phyloP scores from a whole-genome alignment of 2,888 invertebrate species.

The Antheraea yamamai region DNA sequence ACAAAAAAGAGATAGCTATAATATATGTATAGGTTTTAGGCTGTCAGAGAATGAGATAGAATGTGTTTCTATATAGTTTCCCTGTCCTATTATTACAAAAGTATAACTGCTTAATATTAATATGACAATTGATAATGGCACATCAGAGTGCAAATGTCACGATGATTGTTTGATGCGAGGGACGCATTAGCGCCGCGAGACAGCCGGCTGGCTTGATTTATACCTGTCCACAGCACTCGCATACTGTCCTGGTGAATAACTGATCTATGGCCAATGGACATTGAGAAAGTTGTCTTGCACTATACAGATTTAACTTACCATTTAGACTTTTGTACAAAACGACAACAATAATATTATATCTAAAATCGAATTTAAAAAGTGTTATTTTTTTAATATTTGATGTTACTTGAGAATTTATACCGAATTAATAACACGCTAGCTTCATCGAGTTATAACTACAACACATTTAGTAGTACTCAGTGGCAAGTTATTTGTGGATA shows the following conservation, averaged over 20 bases:
- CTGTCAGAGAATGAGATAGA: too few species aligned
- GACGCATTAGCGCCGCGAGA: slow-evolving; percentile 5
- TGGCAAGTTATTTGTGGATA: too few species aligned
- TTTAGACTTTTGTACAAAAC: not conserved
- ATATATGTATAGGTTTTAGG: too few species aligned
- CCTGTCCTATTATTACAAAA: not conserved
- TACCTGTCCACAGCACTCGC: slow-evolving; percentile 7
- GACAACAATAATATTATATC: not conserved
- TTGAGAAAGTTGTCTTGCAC: not conserved
- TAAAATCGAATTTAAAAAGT: not conserved
- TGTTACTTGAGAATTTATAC: too few species aligned
- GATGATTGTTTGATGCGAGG: slow-evolving; percentile 6
- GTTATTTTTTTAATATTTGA: not conserved
- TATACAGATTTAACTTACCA: not conserved
- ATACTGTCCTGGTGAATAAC: not conserved
- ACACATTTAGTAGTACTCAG: too few species aligned
- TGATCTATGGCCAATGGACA: slow-evolving; percentile 5
- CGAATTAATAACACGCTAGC: too few species aligned
- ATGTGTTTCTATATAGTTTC: too few species aligned
- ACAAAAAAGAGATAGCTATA: too few species aligned
- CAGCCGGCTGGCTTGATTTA: slow-evolving; percentile 7
- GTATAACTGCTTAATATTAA: not conserved
- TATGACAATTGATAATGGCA: slow-evolving; percentile 13
- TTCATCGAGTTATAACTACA: too few species aligned
- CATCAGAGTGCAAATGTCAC: slow-evolving; percentile 9